These are phyloP conservation scores for Acrobeloides nanus DNA, from an alignment of 2,888 invertebrate genomes.

Conservation along the genomic window DNA sequence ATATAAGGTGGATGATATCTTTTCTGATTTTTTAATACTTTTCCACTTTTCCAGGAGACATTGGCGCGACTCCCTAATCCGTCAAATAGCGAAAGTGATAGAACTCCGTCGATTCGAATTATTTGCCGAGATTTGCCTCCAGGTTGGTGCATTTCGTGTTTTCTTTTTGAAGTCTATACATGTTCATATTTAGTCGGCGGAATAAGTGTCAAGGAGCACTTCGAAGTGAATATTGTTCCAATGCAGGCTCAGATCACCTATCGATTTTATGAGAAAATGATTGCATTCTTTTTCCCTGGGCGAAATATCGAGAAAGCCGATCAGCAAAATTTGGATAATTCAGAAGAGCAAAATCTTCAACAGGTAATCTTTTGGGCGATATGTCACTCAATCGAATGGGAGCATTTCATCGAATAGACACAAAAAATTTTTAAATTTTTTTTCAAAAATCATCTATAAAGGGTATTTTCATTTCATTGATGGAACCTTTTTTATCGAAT, in stretches of 20 bases:
- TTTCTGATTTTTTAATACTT: constrained; percentile 4
- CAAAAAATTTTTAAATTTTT: no score
- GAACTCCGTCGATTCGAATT: constrained; percentile 73
- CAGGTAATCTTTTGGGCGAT: constrained; percentile 17
- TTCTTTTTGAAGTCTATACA: neutral
- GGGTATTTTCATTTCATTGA: no score
- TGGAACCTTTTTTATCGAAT: neutral
- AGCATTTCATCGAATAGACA: no score
- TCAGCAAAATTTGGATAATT: constrained; percentile 31
- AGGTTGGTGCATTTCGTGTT: constrained; percentile 3
- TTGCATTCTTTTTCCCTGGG: constrained; percentile 84
- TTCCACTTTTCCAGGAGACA: constrained; percentile 25
- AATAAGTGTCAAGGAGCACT: constrained; percentile 95
- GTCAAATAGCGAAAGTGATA: constrained; percentile 15
- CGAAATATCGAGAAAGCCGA: constrained; percentile 62
- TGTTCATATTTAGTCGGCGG: constrained; percentile 72
- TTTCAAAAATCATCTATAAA: no score
- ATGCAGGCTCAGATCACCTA: constrained; percentile 57
- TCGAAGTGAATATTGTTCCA: constrained; percentile 63
- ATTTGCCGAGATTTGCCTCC: constrained; percentile 80
- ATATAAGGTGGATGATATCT: constrained; percentile 19
- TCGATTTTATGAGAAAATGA: constrained; percentile 76
- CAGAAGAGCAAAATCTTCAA: constrained; percentile 25
- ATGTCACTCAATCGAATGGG: neutral
- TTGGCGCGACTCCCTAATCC: constrained; percentile 28